phyloP scores from a whole-genome alignment of 2,888 invertebrate species.

The Drosophila siamana region DNA sequence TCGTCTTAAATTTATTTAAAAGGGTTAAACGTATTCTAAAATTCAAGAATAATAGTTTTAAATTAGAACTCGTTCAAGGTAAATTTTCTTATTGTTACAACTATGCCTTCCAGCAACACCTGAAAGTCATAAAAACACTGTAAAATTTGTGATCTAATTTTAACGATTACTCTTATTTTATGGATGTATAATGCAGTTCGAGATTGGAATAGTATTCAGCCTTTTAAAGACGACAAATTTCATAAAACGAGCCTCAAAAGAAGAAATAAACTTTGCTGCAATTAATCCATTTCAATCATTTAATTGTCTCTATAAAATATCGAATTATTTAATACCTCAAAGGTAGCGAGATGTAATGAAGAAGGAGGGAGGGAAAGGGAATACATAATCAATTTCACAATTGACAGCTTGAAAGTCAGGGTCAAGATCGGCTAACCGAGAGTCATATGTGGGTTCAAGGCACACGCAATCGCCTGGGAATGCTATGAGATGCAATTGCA shows the following conservation, averaged over 20 bases:
- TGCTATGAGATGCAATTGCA: conserved; percentile 30
- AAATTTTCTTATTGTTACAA: too few relatives aligned
- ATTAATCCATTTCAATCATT: background rate
- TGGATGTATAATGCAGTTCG: too few relatives aligned
- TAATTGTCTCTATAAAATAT: background rate
- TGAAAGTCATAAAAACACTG: too few relatives aligned
- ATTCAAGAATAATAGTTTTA: too few relatives aligned
- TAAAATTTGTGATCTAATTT: background rate
- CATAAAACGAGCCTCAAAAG: background rate
- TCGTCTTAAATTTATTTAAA: too few relatives aligned
- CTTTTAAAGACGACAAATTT: background rate
- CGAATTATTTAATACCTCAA: background rate
- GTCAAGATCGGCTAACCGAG: conserved; percentile 32
- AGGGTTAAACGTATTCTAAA: too few relatives aligned
- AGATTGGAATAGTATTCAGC: too few relatives aligned
- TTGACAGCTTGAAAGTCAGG: conserved; percentile 26
- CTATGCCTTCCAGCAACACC: too few relatives aligned
- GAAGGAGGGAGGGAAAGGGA: background rate
- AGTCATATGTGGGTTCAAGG: conserved; percentile 21
- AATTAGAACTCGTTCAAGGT: too few relatives aligned
- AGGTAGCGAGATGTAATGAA: background rate
- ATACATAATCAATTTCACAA: conserved; percentile 21
- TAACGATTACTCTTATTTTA: too few relatives aligned
- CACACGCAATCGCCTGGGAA: conserved; percentile 21
- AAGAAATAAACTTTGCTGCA: background rate